Conservation (phyloP, 1,140 invertebrate species). For the Temnothorax nylanderi region DNA sequence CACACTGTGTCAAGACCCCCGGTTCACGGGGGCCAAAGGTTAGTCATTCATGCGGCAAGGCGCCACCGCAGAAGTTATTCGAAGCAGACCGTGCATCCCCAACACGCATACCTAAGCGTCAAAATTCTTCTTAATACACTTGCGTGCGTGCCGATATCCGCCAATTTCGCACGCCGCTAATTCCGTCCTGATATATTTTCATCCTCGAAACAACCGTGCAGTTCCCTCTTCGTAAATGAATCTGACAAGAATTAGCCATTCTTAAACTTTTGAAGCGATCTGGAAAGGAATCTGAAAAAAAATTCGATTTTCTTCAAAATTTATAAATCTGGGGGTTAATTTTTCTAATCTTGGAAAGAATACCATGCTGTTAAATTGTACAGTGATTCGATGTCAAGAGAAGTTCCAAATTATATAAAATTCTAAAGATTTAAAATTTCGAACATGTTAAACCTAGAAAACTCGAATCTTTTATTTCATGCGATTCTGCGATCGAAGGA, state of each 20-base stretch:
- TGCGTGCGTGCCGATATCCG: constrained; percentile 5
- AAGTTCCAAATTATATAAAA: not conserved
- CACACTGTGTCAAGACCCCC: constrained; percentile 73
- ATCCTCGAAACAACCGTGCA: not conserved
- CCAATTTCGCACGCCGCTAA: constrained; percentile 3
- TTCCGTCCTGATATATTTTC: not conserved
- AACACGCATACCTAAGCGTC: constrained; percentile 73
- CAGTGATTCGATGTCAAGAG: not conserved
- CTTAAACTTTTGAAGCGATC: too few relatives aligned
- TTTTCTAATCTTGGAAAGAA: not conserved
- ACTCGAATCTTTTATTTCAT: not conserved
- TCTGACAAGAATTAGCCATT: not conserved
- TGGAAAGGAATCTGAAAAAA: not conserved
- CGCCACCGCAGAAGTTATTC: constrained; percentile 83
- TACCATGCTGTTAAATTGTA: not conserved
- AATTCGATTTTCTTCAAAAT: not conserved
- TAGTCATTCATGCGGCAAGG: constrained; percentile 83
- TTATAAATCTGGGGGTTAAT: not conserved
- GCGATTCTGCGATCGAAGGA: not conserved
- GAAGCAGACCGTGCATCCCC: constrained; percentile 81
- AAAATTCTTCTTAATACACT: constrained; percentile 74
- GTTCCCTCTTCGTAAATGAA: not conserved
- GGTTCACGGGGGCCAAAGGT: constrained; percentile 79
- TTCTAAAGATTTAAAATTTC: not conserved
- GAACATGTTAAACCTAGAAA: not conserved